These are phyloP conservation scores for Eumaeus atala DNA, from an alignment of 1,140 invertebrate genomes.

Conservation along the genomic window DNA sequence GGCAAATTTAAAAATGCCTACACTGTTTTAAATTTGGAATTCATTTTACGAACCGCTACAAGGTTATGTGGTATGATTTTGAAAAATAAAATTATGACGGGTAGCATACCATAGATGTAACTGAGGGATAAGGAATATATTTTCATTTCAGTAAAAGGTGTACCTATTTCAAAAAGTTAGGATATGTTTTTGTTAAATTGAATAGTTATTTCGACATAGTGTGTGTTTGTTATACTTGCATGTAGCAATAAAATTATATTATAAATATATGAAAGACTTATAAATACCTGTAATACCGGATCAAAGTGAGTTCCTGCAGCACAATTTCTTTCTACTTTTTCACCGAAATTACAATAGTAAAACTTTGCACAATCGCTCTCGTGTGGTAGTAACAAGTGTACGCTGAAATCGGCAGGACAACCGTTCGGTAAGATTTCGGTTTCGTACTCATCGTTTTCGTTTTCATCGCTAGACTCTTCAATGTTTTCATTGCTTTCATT, in stretches of 20 bases:
- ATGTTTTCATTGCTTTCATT: neutral
- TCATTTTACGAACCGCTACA: too few relatives aligned
- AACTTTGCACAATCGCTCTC: slow-evolving; percentile 39
- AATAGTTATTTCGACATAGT: too few relatives aligned
- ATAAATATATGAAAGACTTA: neutral
- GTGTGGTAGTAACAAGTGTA: slow-evolving; percentile 33
- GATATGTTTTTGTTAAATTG: too few relatives aligned
- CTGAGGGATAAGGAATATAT: too few relatives aligned
- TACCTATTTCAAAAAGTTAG: too few relatives aligned
- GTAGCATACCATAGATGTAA: too few relatives aligned
- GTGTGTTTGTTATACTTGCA: too few relatives aligned
- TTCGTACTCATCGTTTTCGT: neutral
- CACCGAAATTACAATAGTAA: slow-evolving; percentile 69
- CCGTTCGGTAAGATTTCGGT: slow-evolving; percentile 23
- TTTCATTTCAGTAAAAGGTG: too few relatives aligned
- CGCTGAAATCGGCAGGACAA: slow-evolving; percentile 29
- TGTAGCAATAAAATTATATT: neutral
- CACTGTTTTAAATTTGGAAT: too few relatives aligned
- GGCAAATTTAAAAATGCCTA: too few relatives aligned
- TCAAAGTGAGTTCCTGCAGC: slow-evolving; percentile 65
- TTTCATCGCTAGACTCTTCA: neutral
- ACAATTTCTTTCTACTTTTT: slow-evolving; percentile 35
- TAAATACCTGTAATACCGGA: slow-evolving; percentile 32
- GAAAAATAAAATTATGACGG: too few relatives aligned
- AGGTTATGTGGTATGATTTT: too few relatives aligned